Conservation (phyloP, 2,113 vertebrate species). For the Tachuris rubrigastra region DNA sequence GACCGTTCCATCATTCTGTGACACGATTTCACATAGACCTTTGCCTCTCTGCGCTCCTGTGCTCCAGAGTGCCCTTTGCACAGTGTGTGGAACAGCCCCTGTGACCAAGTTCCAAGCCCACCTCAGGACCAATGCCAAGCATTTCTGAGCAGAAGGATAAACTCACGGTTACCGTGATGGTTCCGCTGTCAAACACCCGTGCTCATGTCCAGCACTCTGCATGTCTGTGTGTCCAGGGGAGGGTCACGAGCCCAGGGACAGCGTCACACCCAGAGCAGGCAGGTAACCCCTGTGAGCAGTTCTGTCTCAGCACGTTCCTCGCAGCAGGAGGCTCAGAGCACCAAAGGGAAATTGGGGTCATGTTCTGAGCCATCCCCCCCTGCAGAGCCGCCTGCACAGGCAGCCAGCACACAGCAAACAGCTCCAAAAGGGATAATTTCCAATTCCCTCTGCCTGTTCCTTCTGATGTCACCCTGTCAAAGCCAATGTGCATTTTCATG, state of each 20-base stretch:
- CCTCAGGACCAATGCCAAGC: neutral
- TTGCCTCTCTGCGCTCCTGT: neutral
- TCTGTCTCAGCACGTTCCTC: neutral
- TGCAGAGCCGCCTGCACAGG: neutral
- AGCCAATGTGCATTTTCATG: neutral
- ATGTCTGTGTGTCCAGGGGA: neutral
- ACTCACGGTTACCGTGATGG: neutral
- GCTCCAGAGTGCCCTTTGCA: accelerated
- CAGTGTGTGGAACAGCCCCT: accelerated
- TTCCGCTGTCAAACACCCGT: accelerated
- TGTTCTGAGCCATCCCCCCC: conserved; percentile 1
- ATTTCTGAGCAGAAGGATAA: neutral
- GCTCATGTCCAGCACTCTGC: neutral
- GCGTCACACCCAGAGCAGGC: neutral
- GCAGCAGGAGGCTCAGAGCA: conserved; percentile 6
- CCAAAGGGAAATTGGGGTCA: conserved; percentile 30
- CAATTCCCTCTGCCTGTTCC: neutral
- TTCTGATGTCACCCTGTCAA: neutral
- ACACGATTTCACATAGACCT: neutral
- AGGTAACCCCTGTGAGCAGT: neutral
- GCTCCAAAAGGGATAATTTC: neutral
- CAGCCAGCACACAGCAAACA: neutral
- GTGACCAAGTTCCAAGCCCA: neutral
- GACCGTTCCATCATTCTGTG: accelerated
- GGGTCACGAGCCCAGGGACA: neutral